These are phyloP conservation scores for Andrena bucephala DNA, from an alignment of 2,888 invertebrate genomes.

Conservation along the genomic window DNA sequence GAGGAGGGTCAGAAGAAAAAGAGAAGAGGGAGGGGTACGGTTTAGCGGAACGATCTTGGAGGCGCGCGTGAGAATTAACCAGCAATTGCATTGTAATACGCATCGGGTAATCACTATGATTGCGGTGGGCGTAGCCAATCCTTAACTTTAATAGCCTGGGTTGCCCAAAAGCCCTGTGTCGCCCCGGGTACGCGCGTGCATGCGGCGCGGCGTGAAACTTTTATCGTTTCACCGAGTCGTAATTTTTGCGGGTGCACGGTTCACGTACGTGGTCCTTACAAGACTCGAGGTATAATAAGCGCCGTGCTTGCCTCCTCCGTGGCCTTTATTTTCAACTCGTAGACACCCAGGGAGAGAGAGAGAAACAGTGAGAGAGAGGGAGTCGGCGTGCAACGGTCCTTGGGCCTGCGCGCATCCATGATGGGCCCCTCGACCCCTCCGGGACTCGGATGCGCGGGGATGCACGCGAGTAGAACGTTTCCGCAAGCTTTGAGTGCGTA, in stretches of 20 bases:
- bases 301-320: conserved; percentile 26
- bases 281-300: conserved; percentile 63
- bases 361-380: not conserved
- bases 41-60: conserved; percentile 56
- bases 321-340: conserved; percentile 55
- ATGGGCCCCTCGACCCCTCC: not conserved
- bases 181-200: conserved; percentile 59
- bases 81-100: conserved; percentile 81
- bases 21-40: conserved; percentile 21
- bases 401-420: conserved; percentile 8
- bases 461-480: conserved; percentile 52
- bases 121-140: conserved; percentile 79
- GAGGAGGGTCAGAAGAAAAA: not conserved
- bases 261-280: conserved; percentile 52
- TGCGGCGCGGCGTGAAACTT: conserved; percentile 71
- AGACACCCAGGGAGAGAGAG: conserved; percentile 16
- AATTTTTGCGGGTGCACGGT: conserved; percentile 72
- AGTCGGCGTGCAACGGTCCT: conserved; percentile 16
- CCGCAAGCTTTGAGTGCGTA: conserved; percentile 32
- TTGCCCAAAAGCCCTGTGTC: conserved; percentile 77
- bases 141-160: conserved; percentile 79
- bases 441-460: conserved; percentile 21
- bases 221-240: conserved; percentile 77
- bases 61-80: conserved; percentile 73
- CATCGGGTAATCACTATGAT: conserved; percentile 81